phyloP scores from a whole-genome alignment of 2,113 vertebrate species.

The Smithornis capensis region DNA sequence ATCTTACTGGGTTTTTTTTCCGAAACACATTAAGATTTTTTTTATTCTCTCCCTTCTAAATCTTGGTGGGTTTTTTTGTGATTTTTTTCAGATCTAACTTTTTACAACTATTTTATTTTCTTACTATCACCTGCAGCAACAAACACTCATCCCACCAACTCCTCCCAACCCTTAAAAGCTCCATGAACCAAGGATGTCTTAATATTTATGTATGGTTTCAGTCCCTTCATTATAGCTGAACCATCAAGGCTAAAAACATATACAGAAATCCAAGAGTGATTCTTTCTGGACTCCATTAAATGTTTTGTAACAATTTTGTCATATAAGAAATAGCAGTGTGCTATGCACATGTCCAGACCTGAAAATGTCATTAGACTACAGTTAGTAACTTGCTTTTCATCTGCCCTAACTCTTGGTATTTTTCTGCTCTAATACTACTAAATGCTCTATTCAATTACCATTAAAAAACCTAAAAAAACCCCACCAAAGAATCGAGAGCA shows the following conservation, averaged over 20 bases:
- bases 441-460: neutral
- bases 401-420: neutral
- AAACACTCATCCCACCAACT: neutral
- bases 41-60: neutral
- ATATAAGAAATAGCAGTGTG: neutral
- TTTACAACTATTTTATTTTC: neutral
- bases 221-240: neutral
- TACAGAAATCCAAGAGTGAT: neutral
- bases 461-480: neutral
- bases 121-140: neutral
- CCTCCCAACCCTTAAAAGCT: neutral
- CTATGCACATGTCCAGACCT: neutral
- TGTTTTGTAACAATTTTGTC: neutral
- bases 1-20: rapidly evolving
- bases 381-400: neutral
- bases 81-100: neutral
- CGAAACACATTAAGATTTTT: neutral
- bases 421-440: neutral
- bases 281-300: neutral
- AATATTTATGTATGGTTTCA: neutral
- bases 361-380: neutral
- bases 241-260: neutral
- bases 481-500: neutral
- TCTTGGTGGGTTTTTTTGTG: neutral
- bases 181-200: neutral